Evolutionary conservation across 2,797 vertebrate genomes (phyloP).

Genomic region (Falco naumanni): DNA sequence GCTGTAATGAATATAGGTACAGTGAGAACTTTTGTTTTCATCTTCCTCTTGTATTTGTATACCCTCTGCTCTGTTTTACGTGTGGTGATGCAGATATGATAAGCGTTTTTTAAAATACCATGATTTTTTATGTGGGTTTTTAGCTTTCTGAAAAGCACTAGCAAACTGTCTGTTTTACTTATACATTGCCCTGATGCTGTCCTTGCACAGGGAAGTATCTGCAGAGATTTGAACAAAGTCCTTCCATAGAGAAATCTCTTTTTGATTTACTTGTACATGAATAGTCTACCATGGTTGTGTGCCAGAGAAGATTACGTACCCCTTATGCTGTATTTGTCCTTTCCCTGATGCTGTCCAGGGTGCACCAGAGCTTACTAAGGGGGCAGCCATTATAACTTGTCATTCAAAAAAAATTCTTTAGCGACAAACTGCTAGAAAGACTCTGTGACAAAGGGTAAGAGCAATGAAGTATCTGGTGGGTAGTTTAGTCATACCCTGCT

Average conservation of each 20-base stretch:
- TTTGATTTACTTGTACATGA: not conserved
- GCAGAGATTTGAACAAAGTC: not conserved
- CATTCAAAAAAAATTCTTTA: not conserved
- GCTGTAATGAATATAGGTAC: slow-evolving; percentile 44
- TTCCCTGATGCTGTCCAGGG: not conserved
- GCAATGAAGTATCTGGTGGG: not conserved
- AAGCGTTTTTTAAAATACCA: not conserved
- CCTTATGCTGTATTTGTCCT: not conserved
- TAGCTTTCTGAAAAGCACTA: not conserved
- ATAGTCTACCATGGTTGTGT: not conserved
- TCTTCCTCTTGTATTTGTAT: not conserved
- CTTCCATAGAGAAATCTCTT: not conserved
- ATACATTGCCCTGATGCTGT: not conserved
- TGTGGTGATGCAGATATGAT: not conserved
- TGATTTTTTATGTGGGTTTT: not conserved
- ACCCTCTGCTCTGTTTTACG: not conserved
- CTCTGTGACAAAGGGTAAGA: not conserved
- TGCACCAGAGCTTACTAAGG: not conserved
- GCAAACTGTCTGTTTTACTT: not conserved
- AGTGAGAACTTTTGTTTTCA: not conserved
- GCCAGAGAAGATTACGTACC: not conserved
- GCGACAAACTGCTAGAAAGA: not conserved
- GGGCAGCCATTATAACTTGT: not conserved
- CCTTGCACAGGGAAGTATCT: not conserved
- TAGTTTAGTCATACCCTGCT: not conserved